These are phyloP conservation scores for Ophraella communa DNA, from an alignment of 2,888 invertebrate species.

Conservation along the genomic window DNA sequence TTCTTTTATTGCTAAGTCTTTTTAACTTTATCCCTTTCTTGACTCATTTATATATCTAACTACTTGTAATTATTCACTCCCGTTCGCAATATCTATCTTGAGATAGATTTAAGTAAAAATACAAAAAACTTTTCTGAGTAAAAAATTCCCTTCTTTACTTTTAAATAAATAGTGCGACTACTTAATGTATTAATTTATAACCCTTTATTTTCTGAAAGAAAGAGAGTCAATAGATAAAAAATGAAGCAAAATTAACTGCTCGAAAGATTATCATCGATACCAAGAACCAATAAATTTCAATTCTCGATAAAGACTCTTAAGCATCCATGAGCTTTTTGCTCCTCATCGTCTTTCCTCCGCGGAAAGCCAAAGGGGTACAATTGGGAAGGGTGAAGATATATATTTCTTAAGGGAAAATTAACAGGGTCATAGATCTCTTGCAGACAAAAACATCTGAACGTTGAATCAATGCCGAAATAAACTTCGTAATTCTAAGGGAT, in stretches of 20 bases:
- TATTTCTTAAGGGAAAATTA: constrained; percentile 54
- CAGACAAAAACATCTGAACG: constrained; percentile 53
- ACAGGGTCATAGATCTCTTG: constrained; percentile 52
- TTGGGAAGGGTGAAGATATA: constrained; percentile 46
- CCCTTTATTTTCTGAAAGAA: neutral
- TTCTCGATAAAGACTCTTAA: constrained; percentile 41
- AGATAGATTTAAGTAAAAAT: neutral
- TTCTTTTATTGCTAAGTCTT: neutral
- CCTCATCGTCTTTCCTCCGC: constrained; percentile 29
- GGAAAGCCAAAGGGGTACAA: constrained; percentile 47
- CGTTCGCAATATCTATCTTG: neutral
- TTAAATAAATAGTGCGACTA: no score
- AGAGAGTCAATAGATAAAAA: neutral
- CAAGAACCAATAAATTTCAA: constrained; percentile 41
- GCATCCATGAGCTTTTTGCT: constrained; percentile 43
- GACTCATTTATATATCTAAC: neutral
- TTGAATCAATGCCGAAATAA: constrained; percentile 41
- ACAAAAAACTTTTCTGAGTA: neutral
- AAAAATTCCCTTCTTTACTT: no score
- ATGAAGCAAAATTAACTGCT: constrained; percentile 29
- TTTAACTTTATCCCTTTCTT: neutral
- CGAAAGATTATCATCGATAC: constrained; percentile 33
- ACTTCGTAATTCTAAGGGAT: constrained; percentile 22
- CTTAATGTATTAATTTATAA: neutral
- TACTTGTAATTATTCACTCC: neutral